Base-by-base conservation (phyloP, 2,113 vertebrate species). In the Suricata suricatta region DNA sequence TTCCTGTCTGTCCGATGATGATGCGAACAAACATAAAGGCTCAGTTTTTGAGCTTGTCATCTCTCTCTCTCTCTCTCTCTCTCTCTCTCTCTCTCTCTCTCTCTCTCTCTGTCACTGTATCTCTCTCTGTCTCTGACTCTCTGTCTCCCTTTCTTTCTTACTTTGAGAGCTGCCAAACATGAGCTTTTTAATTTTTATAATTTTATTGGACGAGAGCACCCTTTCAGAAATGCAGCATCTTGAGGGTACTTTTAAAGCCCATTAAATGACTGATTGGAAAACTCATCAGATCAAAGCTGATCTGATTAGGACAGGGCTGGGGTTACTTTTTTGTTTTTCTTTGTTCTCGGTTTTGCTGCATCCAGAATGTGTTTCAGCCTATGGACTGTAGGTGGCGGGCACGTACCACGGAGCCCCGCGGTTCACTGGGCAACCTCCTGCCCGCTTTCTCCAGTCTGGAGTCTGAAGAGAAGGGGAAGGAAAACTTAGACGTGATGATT, bases 351-450 rank as follows among this genome's bases (percentile, higher is more conserved):
- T 50, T 81, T 47, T 21, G 41, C 29, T 13, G 31, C 0, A 7
- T 23, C 57, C 16, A 35, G 72, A 92, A 88, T 52, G 94, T 88
- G 93, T 88, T 98, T 94, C 72, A 29, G 1, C 10, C n/a, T 93
- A 33, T 72, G 8, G 95, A 82, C 99, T 97, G 97, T 98, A 99
- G 99, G 92, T 99, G 99, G 98, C 98, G 98, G 98, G 86, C 97
- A 81, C 21, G 97, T 5, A 44, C 98, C 96, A 14, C 0, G 16
- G 57, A 98, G 96, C 29, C 50, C 44, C 35, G 29, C 2, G 29
- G 44, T 60, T 44, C 23, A 4, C 14, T 44, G 1, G 5, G 3
- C 60, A 35, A 7, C 1, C 0, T 4, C 8, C 15, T 41, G 87
- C 17, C 41, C 6, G 47, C 82, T 12, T 64, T 2, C 89, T 64